These are phyloP conservation scores for Phyllostomus discolor DNA, from an alignment of 2,113 vertebrate genomes.

Conservation along the genomic window DNA sequence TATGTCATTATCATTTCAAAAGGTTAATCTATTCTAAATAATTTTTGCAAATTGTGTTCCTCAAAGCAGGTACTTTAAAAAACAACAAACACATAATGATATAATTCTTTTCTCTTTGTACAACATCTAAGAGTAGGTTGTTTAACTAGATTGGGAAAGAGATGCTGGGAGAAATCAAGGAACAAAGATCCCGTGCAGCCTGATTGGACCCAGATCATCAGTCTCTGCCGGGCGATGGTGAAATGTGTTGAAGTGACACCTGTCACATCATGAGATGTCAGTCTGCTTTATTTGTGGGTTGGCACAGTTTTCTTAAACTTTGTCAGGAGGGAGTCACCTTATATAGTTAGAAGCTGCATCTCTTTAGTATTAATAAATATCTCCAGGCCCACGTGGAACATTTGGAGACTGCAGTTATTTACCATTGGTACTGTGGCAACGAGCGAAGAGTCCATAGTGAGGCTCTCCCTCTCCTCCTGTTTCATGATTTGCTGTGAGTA, in stretches of 20 bases:
- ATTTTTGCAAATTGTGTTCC: slow-evolving; percentile 44
- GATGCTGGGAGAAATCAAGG: not conserved
- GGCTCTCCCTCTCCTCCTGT: not conserved
- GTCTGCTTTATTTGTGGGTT: not conserved
- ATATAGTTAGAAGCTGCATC: slow-evolving; percentile 32
- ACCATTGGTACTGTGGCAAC: slow-evolving; percentile 35
- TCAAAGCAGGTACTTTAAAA: slow-evolving; percentile 7
- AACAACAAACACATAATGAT: slow-evolving; percentile 19
- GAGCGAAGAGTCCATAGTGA: slow-evolving; percentile 4
- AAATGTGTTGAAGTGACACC: not conserved
- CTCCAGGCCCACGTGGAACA: not conserved
- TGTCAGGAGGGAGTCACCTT: slow-evolving; percentile 40
- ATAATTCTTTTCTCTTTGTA: not conserved
- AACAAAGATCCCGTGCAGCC: not conserved
- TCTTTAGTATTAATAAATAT: slow-evolving; percentile 53
- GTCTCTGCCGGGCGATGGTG: not conserved
- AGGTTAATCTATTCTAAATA: slow-evolving; percentile 57
- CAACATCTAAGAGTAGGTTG: not conserved
- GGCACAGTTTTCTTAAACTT: slow-evolving; percentile 38
- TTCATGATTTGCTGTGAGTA: slow-evolving; percentile 61
- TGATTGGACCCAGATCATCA: not conserved
- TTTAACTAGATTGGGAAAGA: slow-evolving; percentile 22
- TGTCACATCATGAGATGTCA: slow-evolving; percentile 29
- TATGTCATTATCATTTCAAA: slow-evolving; percentile 53
- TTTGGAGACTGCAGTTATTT: slow-evolving; percentile 49